Conservation (phyloP, 2,113 vertebrate species). For the Pipa parva region DNA sequence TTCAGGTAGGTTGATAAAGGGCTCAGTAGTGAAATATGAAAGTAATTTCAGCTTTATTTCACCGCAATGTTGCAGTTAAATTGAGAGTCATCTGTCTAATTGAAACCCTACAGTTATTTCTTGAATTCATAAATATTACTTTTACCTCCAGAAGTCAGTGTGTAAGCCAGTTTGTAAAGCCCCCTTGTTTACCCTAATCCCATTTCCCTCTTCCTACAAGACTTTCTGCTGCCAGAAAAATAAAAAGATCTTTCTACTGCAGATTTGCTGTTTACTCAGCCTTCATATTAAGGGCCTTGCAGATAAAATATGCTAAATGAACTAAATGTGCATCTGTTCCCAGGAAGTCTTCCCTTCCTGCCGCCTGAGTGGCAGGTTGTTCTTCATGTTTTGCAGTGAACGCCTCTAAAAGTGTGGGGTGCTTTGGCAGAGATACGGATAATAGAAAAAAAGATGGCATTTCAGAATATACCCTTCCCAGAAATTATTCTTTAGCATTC, state of each 20-base stretch:
- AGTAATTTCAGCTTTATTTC: not conserved
- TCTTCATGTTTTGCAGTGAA: constrained; percentile 10
- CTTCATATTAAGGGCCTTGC: constrained; percentile 47
- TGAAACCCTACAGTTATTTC: constrained; percentile 4
- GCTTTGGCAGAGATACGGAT: constrained; percentile 36
- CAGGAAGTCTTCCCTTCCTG: constrained; percentile 42
- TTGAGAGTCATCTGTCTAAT: constrained; percentile 5
- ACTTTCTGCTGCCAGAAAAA: not conserved
- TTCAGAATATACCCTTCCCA: constrained; percentile 35
- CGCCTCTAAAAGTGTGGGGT: not conserved
- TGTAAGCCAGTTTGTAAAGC: constrained; percentile 11
- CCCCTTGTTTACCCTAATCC: constrained; percentile 37
- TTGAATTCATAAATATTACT: not conserved
- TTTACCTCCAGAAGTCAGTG: constrained; percentile 20
- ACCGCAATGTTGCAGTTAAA: constrained; percentile 5
- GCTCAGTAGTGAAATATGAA: not conserved
- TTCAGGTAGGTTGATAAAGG: too few relatives aligned
- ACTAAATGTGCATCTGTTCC: constrained; percentile 46
- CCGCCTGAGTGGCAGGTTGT: constrained; percentile 11
- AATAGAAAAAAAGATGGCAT: constrained; percentile 40
- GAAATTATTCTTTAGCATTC: constrained; percentile 30
- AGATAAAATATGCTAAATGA: constrained; percentile 52
- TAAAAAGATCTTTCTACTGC: constrained; percentile 13
- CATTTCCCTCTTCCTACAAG: not conserved
- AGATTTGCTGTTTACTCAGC: constrained; percentile 42